Evolutionary conservation across 1,140 invertebrate genomes (phyloP).

Genomic region (Drosophila chauvacae): DNA sequence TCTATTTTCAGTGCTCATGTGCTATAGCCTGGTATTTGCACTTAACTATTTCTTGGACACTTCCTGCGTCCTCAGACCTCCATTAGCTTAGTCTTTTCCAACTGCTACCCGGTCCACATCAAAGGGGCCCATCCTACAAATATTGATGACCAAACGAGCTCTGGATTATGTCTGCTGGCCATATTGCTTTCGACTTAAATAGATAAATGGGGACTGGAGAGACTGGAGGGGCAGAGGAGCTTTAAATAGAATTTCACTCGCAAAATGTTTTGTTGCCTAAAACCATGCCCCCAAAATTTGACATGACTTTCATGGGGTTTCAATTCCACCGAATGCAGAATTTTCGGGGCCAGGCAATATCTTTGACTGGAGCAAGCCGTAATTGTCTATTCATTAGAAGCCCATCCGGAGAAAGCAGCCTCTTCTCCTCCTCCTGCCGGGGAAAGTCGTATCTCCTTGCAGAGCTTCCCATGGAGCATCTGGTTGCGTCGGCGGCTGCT

Average conservation of each 20-base stretch:
- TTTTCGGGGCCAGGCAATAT: background rate
- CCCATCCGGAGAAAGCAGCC: background rate
- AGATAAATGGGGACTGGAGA: background rate
- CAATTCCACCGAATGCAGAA: constrained; percentile 14
- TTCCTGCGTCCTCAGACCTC: constrained; percentile 38
- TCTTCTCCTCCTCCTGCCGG: background rate
- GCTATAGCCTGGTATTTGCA: constrained; percentile 21
- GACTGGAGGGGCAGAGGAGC: background rate
- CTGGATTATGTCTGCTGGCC: constrained; percentile 15
- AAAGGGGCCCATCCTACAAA: constrained; percentile 17
- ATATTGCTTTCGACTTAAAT: constrained; percentile 25
- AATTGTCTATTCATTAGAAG: constrained; percentile 41
- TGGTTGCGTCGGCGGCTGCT: background rate
- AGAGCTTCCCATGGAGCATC: constrained; percentile 24
- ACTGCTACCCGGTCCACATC: constrained; percentile 16
- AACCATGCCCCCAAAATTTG: background rate
- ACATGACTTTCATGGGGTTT: constrained; percentile 1
- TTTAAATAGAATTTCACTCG: constrained; percentile 8
- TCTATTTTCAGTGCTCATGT: background rate
- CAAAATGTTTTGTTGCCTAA: background rate
- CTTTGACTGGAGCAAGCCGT: background rate
- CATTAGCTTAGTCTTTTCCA: constrained; percentile 32
- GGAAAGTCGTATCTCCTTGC: constrained; percentile 4
- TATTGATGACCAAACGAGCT: background rate
- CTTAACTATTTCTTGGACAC: constrained; percentile 36